phyloP scores from a whole-genome alignment of 92 coral and sea anemone genomes.

The Paragorgia papillata region DNA sequence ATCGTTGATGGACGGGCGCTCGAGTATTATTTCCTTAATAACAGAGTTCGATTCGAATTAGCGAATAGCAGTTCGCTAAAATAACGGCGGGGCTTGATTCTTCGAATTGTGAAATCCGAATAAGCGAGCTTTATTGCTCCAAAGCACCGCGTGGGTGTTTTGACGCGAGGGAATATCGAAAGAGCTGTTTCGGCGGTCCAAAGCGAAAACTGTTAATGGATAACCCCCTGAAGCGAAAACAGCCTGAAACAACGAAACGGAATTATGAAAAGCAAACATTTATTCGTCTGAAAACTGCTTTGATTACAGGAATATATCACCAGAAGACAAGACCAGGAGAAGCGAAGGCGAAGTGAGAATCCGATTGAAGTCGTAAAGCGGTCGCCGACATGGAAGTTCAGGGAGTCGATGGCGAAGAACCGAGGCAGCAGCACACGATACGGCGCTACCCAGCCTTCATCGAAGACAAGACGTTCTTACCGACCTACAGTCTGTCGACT shows the following conservation, averaged over 20 bases:
- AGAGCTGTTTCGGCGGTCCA: not conserved
- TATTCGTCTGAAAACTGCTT: slow-evolving; percentile 18
- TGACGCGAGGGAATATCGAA: too few relatives aligned
- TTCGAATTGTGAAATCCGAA: too few relatives aligned
- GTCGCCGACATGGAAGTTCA: not conserved
- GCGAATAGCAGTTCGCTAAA: not conserved
- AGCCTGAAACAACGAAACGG: slow-evolving; percentile 6
- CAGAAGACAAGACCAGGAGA: too few relatives aligned
- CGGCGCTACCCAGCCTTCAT: slow-evolving; percentile 38
- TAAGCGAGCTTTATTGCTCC: too few relatives aligned
- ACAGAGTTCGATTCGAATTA: too few relatives aligned
- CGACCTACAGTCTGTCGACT: slow-evolving; percentile 24
- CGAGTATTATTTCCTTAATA: not conserved
- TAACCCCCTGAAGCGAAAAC: slow-evolving; percentile 38
- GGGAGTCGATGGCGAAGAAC: not conserved
- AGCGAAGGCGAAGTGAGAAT: too few relatives aligned
- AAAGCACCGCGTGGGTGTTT: too few relatives aligned
- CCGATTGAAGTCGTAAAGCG: not conserved
- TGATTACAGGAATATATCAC: slow-evolving; percentile 5
- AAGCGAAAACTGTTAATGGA: slow-evolving; percentile 33
- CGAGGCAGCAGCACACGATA: not conserved
- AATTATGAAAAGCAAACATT: slow-evolving; percentile 35
- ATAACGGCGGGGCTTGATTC: too few relatives aligned
- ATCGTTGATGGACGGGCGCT: not conserved
- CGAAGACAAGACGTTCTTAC: slow-evolving; percentile 39